A percentile compares a stretch with the other conserved stretches of the same genome.
Conservation (phyloP, 2,888 invertebrate genomes). For the Limenitis camilla region DNA sequence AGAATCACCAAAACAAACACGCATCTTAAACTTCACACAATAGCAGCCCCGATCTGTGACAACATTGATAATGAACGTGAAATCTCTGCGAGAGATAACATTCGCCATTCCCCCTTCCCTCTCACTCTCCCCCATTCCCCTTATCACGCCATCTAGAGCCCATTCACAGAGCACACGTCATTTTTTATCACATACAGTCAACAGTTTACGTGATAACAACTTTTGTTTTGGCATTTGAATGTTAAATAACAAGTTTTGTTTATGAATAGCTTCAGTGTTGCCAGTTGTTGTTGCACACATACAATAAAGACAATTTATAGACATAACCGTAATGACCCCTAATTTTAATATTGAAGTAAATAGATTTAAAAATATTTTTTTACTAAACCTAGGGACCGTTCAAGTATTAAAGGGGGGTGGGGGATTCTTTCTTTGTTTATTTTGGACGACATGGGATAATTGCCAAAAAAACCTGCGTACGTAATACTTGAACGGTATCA, state of each 20-base stretch:
- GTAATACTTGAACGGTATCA: too few species aligned
- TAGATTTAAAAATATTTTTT: too few species aligned
- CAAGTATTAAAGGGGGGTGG: too few species aligned
- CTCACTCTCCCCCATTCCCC: slow-evolving; percentile 13
- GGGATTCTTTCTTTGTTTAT: too few species aligned
- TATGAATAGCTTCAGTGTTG: too few species aligned
- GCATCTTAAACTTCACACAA: slow-evolving; percentile 26
- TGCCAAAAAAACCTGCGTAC: too few species aligned
- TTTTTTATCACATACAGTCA: slow-evolving; percentile 27
- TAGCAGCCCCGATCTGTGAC: slow-evolving; percentile 25
- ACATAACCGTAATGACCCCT: too few species aligned
- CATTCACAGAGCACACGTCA: slow-evolving; percentile 30
- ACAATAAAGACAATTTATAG: too few species aligned
- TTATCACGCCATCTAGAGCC: slow-evolving; percentile 31
- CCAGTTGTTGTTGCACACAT: too few species aligned
- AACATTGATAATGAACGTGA: slow-evolving; percentile 63
- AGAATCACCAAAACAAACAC: slow-evolving; percentile 7
- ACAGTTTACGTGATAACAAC: slow-evolving; percentile 13
- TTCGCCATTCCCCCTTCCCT: slow-evolving; percentile 31
- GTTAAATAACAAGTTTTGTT: neutral
- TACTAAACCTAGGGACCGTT: too few species aligned
- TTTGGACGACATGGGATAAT: too few species aligned
- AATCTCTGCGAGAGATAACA: slow-evolving; percentile 55
- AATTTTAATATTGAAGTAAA: too few species aligned
- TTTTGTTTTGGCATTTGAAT: slow-evolving; percentile 9